Base-by-base conservation (phyloP, 1,140 invertebrate species). In the Trachymyrmex cornetzi region DNA sequence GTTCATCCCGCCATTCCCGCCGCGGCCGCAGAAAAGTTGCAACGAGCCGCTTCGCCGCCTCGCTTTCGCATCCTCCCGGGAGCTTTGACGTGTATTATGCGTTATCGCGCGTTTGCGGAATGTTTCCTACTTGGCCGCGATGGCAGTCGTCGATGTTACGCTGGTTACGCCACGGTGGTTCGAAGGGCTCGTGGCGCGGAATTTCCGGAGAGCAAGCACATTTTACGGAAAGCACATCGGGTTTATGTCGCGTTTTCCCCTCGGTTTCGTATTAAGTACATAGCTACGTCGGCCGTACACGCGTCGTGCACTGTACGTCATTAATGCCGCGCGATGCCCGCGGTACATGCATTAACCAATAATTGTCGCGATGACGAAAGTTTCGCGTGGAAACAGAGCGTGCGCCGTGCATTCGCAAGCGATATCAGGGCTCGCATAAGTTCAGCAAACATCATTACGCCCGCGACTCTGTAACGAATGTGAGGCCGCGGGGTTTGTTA, bases 71-170 rank as follows among this genome's bases (percentile, higher is more conserved):
- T 80, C 53, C 74, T 80, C 57, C 11, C 66, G 66, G 48, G 57
- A 66, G 88, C 80, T 88, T 88, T 64, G 85, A 77, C 61, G 72
- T 86, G 55, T n/a, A 84, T 84, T 84, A 84, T 84, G 69, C 80
- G 27, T 84, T 84, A 84, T 84, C 34, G 50, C 14, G 77, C 63
- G 67, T 22, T 82, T 55, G 38, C 69, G 69, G 44, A 84, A 84
- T 75, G 34, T 74, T 74, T 30, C 16, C 55, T 50, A 27, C n/a
- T 9, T 30, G 27, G 14, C 19, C 44, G 5, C 44, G 38, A 16
- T 50, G 50, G 7, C 38, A 48, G 66, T 59, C 55, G 80, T 59
- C 80, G 55, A 82, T 82, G 38, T 22, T 48, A n/a, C 55, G 48
- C 30, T 6, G 30, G 30, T 34, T 34, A 34, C 64, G 0, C 12